phyloP scores from a whole-genome alignment of 2,797 vertebrate genomes.

The Salmo trutta region DNA sequence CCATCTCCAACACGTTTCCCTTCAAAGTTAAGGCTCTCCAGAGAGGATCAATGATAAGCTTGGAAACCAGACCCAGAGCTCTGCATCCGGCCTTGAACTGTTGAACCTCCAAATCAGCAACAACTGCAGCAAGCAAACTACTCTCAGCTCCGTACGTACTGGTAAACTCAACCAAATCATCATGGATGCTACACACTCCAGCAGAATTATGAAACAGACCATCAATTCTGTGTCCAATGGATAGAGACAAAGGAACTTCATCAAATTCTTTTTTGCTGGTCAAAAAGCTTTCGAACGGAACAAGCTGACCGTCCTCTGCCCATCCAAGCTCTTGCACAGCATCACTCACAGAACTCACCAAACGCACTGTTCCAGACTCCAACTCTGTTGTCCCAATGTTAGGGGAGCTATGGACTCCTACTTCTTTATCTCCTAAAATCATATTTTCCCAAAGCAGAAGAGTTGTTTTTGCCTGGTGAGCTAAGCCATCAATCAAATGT shows the following conservation, averaged over 20 bases:
- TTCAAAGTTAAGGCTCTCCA: conserved; percentile 1
- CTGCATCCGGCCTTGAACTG: conserved; percentile 6
- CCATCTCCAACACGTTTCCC: not conserved
- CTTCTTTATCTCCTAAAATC: not conserved
- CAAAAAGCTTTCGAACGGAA: not conserved
- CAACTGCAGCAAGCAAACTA: not conserved
- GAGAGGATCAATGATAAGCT: conserved; percentile 6
- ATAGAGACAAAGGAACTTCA: not conserved
- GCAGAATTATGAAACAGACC: not conserved
- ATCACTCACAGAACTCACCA: not conserved
- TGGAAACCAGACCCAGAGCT: conserved; percentile 7
- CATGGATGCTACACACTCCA: not conserved
- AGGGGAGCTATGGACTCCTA: not conserved
- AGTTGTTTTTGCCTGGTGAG: conserved; percentile 6
- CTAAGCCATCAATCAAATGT: conserved; percentile 12
- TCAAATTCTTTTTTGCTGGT: not conserved
- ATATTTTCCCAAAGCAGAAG: conserved; percentile 3
- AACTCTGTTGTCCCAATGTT: not conserved
- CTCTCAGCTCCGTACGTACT: not conserved
- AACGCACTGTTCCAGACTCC: conserved; percentile 1
- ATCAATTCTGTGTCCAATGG: not conserved
- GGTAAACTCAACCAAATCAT: conserved; percentile 6
- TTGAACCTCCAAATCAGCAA: conserved; percentile 2
- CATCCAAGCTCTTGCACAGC: not conserved
- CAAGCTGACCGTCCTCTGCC: not conserved